Conservation (phyloP, 1,140 invertebrate genomes). For the Drosophila sulfurigaster region DNA sequence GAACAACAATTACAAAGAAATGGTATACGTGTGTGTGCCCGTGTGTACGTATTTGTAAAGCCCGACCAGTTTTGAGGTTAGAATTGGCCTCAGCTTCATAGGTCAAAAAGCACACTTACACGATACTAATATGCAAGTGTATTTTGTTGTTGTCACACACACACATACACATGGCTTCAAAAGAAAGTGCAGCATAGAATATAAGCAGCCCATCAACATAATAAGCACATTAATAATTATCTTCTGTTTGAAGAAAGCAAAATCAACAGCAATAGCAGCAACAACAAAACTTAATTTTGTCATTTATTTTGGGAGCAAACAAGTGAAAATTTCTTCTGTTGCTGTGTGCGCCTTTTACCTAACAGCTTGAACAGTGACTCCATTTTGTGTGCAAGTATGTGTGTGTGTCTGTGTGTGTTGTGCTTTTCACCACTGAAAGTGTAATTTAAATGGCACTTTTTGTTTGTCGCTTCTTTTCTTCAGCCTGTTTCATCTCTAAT, state of each 20-base stretch:
- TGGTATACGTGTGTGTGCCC: neutral
- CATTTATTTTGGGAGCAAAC: slow-evolving; percentile 27
- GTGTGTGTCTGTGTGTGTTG: slow-evolving; percentile 27
- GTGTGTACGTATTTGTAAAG: slow-evolving; percentile 14
- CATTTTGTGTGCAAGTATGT: slow-evolving; percentile 40
- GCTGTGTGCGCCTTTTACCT: slow-evolving; percentile 16
- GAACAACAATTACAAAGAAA: slow-evolving; percentile 48
- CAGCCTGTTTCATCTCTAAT: slow-evolving; percentile 57
- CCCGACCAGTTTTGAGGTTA: slow-evolving; percentile 53
- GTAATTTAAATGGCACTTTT: slow-evolving; percentile 69
- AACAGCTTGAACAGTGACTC: slow-evolving; percentile 36
- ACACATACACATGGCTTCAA: slow-evolving; percentile 27
- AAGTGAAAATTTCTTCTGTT: slow-evolving; percentile 55
- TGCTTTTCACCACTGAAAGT: slow-evolving; percentile 75
- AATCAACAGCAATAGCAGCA: slow-evolving; percentile 28
- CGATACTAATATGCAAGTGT: neutral
- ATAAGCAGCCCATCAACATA: slow-evolving; percentile 16
- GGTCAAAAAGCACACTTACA: slow-evolving; percentile 38
- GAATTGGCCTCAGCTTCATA: slow-evolving; percentile 50
- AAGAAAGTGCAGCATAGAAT: slow-evolving; percentile 42
- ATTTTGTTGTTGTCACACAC: slow-evolving; percentile 27
- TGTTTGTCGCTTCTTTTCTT: slow-evolving; percentile 50
- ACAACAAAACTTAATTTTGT: slow-evolving; percentile 27
- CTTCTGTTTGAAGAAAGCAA: slow-evolving; percentile 45
- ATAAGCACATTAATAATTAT: slow-evolving; percentile 32